Evolutionary conservation across 1,140 invertebrate genomes (phyloP), one percentile per base, ranked within the genome.

Genomic region (Pseudobourletiella spinata): DNA sequence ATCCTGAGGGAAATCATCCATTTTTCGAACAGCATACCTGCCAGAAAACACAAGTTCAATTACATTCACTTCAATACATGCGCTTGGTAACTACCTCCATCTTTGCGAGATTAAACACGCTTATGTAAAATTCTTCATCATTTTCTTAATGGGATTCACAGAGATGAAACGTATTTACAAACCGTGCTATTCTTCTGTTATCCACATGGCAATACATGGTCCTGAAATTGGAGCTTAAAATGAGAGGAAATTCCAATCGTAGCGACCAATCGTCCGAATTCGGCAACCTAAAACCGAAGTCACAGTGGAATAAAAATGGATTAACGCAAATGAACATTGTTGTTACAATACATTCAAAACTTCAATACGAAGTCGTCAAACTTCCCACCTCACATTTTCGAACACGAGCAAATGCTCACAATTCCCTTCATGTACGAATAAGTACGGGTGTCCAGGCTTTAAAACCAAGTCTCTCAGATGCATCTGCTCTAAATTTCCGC

Each of bases 171-270:
- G 20, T 48, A 18, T 22, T 48, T 48, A 48, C 24, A 26, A 11
- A 51, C 48, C 48, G 25, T n/a, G 48, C 48, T 3, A 51, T 26
- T 51, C 48, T 24, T 6, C 8, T 51, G n/a, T 51, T 51, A 22
- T 51, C 48, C 20, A 51, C 48, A 11, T 51, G 24, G 22, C 48
- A 51, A n/a, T 51, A 51, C 3, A 51, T n/a, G 2, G 48, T 51
- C 14, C 24, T 22, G 25, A 51, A 51, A 26, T 51, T 51, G 18
- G 48, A 51, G 11, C 28, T 24, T 8, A 51, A 6, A 26, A 51
- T 51, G 14, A 6, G 11, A 25, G 48, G 48, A 26, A 25, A 51
- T 6, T 18, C 18, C n/a, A 20, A 8, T 18, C 24, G n/a, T 4
- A 46, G 18, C 4, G 24, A n/a, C 6, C 4, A 18, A 8, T 46